Percentiles rank a stretch among this genome's conserved stretches.
Evolutionary conservation across 2,797 vertebrate genomes (phyloP).

Genomic region (Lemur catta): DNA sequence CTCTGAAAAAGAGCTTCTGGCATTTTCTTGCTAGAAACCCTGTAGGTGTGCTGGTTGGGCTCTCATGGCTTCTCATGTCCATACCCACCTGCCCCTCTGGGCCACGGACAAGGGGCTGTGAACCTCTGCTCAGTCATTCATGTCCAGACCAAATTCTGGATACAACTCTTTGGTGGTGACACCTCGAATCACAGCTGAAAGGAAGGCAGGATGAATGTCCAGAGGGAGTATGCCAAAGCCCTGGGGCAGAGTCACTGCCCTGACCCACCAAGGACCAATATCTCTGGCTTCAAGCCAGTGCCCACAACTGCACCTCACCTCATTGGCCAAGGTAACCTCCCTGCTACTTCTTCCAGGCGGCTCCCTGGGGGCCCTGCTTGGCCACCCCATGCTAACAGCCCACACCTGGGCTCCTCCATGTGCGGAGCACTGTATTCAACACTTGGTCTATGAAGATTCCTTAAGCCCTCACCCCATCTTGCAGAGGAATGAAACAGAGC

Average conservation of each 20-base stretch:
- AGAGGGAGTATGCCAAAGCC: neutral
- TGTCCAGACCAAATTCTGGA: slow-evolving; percentile 90
- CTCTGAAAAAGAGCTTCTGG: neutral
- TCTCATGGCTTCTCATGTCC: neutral
- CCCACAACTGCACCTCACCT: neutral
- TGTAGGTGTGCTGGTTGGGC: neutral
- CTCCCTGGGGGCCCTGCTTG: neutral
- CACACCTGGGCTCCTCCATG: neutral
- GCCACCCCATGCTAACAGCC: neutral
- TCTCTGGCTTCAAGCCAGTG: neutral
- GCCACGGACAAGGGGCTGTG: neutral
- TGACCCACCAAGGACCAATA: neutral
- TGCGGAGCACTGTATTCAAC: neutral
- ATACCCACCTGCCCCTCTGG: neutral
- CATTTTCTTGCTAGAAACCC: neutral
- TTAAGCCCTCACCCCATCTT: neutral
- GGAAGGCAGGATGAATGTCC: slow-evolving; percentile 74
- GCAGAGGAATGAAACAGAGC: neutral
- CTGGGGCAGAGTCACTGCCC: neutral
- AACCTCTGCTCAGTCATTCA: slow-evolving; percentile 88
- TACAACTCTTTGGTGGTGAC: slow-evolving; percentile 95
- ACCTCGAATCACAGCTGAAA: slow-evolving; percentile 90
- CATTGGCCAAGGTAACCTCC: neutral
- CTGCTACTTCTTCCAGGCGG: neutral
- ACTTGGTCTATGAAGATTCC: neutral